A percentile compares a stretch with the other conserved stretches of the same genome.
These are phyloP conservation scores for Mormyrops boulengeri DNA, from an alignment of 2,797 vertebrate genomes.

Conservation along the genomic window DNA sequence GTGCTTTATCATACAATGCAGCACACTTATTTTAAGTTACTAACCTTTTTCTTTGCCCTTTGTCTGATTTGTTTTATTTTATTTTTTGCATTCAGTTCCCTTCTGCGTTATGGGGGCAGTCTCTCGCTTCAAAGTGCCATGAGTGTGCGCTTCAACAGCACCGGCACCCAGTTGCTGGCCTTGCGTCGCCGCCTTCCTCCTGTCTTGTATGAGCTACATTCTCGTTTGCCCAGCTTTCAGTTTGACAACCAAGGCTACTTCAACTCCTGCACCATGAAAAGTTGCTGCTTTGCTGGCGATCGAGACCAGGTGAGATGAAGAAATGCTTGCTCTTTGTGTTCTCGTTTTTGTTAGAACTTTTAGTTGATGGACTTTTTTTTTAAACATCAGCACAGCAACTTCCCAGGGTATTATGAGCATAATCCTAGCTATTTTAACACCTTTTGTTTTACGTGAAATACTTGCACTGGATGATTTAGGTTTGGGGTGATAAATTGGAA, in stretches of 20 bases:
- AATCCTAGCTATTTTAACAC: not conserved
- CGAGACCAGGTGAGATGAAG: conserved; percentile 78
- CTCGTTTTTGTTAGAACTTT: not conserved
- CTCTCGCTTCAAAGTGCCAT: conserved; percentile 95
- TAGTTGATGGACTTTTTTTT: not conserved
- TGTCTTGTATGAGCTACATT: conserved; percentile 94
- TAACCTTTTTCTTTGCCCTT: not conserved
- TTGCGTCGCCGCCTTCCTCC: conserved; percentile 88
- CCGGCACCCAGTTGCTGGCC: conserved; percentile 87
- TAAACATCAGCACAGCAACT: not conserved
- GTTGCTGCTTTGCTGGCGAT: conserved; percentile 97
- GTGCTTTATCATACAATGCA: not conserved
- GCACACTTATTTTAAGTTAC: not conserved
- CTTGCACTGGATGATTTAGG: not conserved
- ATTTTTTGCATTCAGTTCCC: conserved; percentile 62
- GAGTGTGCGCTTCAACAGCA: conserved; percentile 97
- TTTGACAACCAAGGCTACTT: conserved; percentile 99
- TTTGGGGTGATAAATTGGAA: not conserved
- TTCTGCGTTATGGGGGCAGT: conserved; percentile 91
- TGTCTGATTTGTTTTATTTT: not conserved
- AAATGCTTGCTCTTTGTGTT: not conserved
- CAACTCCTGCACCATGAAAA: conserved; percentile 99
- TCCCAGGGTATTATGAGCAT: not conserved
- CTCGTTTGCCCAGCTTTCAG: conserved; percentile 92
- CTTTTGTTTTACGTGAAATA: not conserved